These are phyloP conservation scores for Coranthus polyacanthus DNA, from an alignment of 2,797 vertebrate species.

Conservation along the genomic window DNA sequence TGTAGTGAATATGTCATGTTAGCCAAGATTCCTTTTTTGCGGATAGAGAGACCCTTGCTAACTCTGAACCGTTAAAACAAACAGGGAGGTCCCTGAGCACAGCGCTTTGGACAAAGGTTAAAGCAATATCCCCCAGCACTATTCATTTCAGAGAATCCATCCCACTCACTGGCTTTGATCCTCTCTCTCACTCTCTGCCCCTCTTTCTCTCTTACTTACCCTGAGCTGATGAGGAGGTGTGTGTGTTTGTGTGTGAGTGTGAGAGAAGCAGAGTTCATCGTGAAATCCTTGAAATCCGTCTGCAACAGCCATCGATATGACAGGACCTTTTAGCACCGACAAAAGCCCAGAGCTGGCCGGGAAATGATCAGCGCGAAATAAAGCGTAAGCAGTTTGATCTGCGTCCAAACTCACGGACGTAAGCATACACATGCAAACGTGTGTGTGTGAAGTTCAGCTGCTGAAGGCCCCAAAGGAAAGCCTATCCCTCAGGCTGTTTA, in stretches of 20 bases:
- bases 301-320: constrained; percentile 43
- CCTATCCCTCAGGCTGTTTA: constrained; percentile 82
- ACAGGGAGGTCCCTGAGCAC: constrained; percentile 82
- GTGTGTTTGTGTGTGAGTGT: constrained; percentile 46
- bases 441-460: constrained; percentile 67
- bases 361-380: constrained; percentile 46
- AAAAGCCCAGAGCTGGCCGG: constrained; percentile 41
- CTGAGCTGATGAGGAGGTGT: constrained; percentile 68
- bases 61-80: constrained; percentile 84
- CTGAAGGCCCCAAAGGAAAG: constrained; percentile 75
- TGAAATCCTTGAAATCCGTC: constrained; percentile 50
- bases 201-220: constrained; percentile 62
- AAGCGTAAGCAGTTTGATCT: constrained; percentile 47
- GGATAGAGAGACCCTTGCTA: constrained; percentile 75
- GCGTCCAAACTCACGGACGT: constrained; percentile 41
- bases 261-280: constrained; percentile 53
- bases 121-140: constrained; percentile 85
- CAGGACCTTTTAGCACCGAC: constrained; percentile 35
- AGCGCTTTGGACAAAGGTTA: constrained; percentile 85
- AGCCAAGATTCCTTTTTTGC: constrained; percentile 68
- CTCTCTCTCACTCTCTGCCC: constrained; percentile 68
- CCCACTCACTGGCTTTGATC: constrained; percentile 82
- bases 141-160: constrained; percentile 84
- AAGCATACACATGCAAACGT: constrained; percentile 9
- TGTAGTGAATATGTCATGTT: constrained; percentile 60